Base-by-base conservation (phyloP, 2,797 vertebrate genomes). In the Notolepis coatsorum region DNA sequence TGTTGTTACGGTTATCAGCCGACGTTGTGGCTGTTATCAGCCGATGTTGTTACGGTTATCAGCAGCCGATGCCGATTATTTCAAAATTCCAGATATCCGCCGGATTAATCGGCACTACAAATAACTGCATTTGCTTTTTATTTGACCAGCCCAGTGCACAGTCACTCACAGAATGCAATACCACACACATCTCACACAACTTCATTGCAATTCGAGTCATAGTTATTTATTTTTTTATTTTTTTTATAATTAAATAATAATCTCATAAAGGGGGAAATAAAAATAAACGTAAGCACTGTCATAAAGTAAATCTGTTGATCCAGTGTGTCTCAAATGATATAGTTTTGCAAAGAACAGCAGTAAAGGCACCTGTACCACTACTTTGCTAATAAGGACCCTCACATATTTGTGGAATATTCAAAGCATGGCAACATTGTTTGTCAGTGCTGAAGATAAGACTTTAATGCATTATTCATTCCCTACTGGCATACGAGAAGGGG, bases 381-480 rank as follows among this genome's bases (percentile, higher is more conserved):
- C 45, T 71, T 54, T 15, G 56, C 77, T 80, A 82, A 82, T 82
- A 64, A 81, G 73, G 51, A 72, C 49, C 64, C 61, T 51, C 41
- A 52, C 79, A 70, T 82, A 83, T 87, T 75, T 68, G 73, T 79
- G 60, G 76, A 86, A 84, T 81, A 85, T 86, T 86, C 80, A 84
- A 80, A 84, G 75, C 43, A 35, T 71, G 80, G 58, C 79, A 48
- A 77, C 63, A 54, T 77, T 90, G 88, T 91, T 90, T 89, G 79
- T 90, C 85, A 79, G 63, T 73, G 84, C 75, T 73, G 73, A 45
- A 84, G 87, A 91, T 88, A 88, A 87, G 79, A 61, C 75, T 77
- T 83, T 83, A 82, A 88, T 74, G 74, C 86, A 92, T 90, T 89
- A 89, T 90, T 92, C 87, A 92, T 84, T 43, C 35, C 72, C 77